Base-by-base conservation (phyloP, 1,140 invertebrate species). In the Bathynomus jamesi region DNA sequence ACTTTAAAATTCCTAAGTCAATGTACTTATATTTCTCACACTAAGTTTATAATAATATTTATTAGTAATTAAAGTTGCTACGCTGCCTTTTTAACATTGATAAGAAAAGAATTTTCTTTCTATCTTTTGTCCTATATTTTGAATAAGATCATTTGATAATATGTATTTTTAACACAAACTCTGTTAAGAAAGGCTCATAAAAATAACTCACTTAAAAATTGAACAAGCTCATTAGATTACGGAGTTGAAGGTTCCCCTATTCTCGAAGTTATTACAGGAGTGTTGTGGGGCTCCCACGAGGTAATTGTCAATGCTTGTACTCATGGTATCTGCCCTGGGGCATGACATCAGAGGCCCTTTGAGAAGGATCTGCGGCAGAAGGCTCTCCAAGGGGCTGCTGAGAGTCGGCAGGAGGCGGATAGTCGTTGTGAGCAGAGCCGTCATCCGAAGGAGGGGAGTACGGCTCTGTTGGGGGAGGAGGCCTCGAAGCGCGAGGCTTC, bases 361-460 rank as follows among this genome's bases (percentile, higher is more conserved):
- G 11, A 11, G 81, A 84, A 27, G 85, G 90, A 78, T 89, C 89
- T 0, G 82, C 82, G 13, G 67, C 90, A 11, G 74, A 78, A 10
- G 40, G 40, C 40, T 11, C 10, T 10, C 40, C 40, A 10, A n/a
- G n/a, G 40, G 40, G 40, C 64, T 60, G 29, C n/a, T 70, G 32
- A 28, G 73, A 53, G 31, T 64, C 24, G 29, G 65, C 65, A 53
- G 67, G 40, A 30, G 31, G 70, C 32, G 71, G 61, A 25, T 73
- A 71, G 61, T 70, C 63, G 68, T 67, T 60, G 27, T 75, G 65
- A 53, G 69, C 68, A 40, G 70, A 75, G 62, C 63, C 65, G 68
- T 69, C 74, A 31, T 75, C 74, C 17, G 70, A 72, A 28, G 65
- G 66, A 30, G 70, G 70, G 13, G 70, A 71, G 62, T 70, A 74